These are phyloP conservation scores for Lethenteron reissneri DNA, from an alignment of 2,113 vertebrate species.

Conservation along the genomic window DNA sequence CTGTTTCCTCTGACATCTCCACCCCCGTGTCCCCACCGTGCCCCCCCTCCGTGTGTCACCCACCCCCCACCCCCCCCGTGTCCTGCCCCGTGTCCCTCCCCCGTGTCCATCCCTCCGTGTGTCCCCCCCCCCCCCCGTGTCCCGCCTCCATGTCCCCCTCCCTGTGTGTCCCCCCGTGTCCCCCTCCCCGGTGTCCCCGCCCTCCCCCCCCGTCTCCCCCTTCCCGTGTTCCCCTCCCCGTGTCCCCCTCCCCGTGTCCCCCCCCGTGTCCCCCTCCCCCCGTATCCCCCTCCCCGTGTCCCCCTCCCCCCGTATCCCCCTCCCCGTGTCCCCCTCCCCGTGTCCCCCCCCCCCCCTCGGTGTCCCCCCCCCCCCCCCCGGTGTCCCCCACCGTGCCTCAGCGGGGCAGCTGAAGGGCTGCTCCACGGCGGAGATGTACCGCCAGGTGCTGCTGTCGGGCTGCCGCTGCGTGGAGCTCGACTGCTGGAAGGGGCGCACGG, in stretches of 20 bases:
- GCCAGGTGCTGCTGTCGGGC: constrained; percentile 65
- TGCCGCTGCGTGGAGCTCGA: constrained; percentile 90
- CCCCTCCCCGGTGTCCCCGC: neutral
- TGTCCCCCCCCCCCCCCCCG: neutral
- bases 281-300: neutral
- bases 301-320: too few species aligned
- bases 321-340: neutral
- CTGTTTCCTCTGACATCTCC: neutral
- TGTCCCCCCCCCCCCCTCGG: neutral
- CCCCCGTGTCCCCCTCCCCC: neutral
- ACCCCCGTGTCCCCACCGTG: neutral
- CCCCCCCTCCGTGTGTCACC: neutral
- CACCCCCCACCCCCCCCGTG: neutral
- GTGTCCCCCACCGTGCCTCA: constrained; percentile 14
- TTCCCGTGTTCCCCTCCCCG: neutral
- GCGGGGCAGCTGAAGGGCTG: constrained; percentile 80
- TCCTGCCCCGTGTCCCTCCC: neutral
- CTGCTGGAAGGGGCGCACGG: constrained; percentile 88
- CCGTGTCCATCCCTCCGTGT: neutral
- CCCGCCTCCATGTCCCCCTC: neutral
- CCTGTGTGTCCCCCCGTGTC: neutral
- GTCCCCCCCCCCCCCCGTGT: neutral
- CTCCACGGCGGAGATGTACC: constrained; percentile 89
- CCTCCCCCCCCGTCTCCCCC: neutral
- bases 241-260: neutral